Percentiles rank a stretch among this genome's conserved stretches.
These are phyloP conservation scores for Ctena decussata DNA, from an alignment of 2,888 invertebrate genomes.

Conservation along the genomic window DNA sequence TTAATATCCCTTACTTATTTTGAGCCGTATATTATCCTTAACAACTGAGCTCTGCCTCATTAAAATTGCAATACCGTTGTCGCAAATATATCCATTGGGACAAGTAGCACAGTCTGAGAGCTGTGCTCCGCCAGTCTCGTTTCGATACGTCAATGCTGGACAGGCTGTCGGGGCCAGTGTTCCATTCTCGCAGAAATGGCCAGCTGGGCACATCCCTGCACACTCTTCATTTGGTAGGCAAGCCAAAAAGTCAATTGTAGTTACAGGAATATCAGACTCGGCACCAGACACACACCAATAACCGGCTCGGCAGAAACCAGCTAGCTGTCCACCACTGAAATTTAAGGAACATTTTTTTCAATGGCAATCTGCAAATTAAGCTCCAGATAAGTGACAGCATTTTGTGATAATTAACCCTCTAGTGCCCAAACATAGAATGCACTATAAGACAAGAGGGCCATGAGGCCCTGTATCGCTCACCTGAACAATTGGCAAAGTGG, in stretches of 20 bases:
- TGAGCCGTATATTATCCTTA: no score
- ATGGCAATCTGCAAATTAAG: no score
- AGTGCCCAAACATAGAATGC: no score
- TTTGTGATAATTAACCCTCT: no score
- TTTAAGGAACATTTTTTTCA: no score
- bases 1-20: no score
- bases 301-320: slow-evolving; percentile 81
- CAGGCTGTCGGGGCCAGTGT: slow-evolving; percentile 79
- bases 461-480: no score
- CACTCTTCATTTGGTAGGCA: slow-evolving; percentile 76
- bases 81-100: slow-evolving; percentile 83
- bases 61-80: no score
- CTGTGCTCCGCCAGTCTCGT: slow-evolving; percentile 76
- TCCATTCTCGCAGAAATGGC: slow-evolving; percentile 83
- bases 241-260: slow-evolving; percentile 65
- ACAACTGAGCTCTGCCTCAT: no score
- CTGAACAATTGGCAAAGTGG: no score
- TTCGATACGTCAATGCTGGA: slow-evolving; percentile 81
- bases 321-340: slow-evolving; percentile 81
- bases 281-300: slow-evolving; percentile 84
- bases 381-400: no score
- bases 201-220: slow-evolving; percentile 84
- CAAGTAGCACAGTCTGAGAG: slow-evolving; percentile 81
- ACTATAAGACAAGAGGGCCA: no score
- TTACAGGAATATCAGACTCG: slow-evolving; percentile 75